Evolutionary conservation across 2,888 invertebrate species (phyloP), one percentile per base, ranked within the genome.

Genomic region (Epirrhoe tristata): DNA sequence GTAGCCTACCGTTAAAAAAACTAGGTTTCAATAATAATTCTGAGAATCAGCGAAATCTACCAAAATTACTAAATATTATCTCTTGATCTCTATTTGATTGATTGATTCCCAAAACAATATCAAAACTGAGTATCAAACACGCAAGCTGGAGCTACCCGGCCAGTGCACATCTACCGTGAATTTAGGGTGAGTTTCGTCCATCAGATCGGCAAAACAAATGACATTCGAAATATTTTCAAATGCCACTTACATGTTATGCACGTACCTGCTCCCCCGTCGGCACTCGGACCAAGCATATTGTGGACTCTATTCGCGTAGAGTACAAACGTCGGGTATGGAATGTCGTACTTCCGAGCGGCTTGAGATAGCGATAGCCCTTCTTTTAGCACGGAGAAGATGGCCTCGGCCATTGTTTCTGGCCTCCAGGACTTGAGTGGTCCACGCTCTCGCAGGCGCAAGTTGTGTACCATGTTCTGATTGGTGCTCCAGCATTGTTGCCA

Each of bases 401-500:
- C 98, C 86, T 98, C 98, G 46, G 98, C 98, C 98, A 98, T 98
- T 67, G 98, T 98, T 88, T 98, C 98, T 3, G 98, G 98, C 59
- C 98, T 94, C 98, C 98, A 98, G 63, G 98, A 98, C 88, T 98
- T 98, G 69, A 98, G 94, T 0, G 98, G 98, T 2, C 98, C 98
- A 66, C 98, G 95, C 91, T 98, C 98, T 56, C 98, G 96, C 94
- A 98, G 98, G 78, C 98, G 95, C 83, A 98, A 93, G 87, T 98
- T 97, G 93, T 98, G 98, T 77, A 98, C 97, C 82, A 98, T 94
- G 81, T 97, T 97, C 90, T 98, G 98, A 90, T 97, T 98, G 76
- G 97, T 98, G 90, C 97, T 98, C 98, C 98, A 98, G 90, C 98
- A 98, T 89, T 98, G 98, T 91, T 98, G 98, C 98, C 98, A 98